Evolutionary conservation across 92 coral and sea anemone genomes (phyloP), one percentile per base, ranked within the genome.

Genomic region (Epizoanthus rinbou): DNA sequence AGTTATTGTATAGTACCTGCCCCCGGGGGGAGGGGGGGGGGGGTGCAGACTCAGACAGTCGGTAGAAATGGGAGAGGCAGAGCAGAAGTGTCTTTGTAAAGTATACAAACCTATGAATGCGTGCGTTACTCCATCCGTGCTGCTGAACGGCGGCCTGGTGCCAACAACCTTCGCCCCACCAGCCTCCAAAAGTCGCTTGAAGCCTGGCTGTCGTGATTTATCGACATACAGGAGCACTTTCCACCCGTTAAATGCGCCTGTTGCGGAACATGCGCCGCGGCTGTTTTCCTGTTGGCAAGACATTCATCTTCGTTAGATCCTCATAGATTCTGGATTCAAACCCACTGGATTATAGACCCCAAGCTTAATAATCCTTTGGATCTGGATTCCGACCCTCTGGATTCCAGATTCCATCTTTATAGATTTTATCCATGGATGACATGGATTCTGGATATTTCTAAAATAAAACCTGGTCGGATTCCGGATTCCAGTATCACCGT

Each of bases 171-270:
- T 85, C n/a, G 96, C 98, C 41, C 98, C 99, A 1, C 98, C 99
- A 31, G 99, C 94, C 73, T 96, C 97, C 11, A 96, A 80, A 58
- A 96, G 81, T 57, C 99, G 85, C 71, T 87, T 87, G 41, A 96
- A 96, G 7, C 98, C 98, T 17, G 93, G 88, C 72, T 90, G 94
- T 18, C 92, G 87, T 56, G 86, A 85, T 83, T 90, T 88, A 80
- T 96, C 99, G 3, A 94, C 98, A 68, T 93, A 96, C 66, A 96
- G 87, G 3, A 96, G 74, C 14, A 96, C 97, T 68, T 87, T 80
- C 99, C 99, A 96, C 70, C 95, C 95, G 84, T 76, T 89, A 85
- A 96, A 96, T 15, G 98, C 99, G 39, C 98, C 98, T 53, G 31
- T 19, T n/a, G 22, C 57, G 1, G 81, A 53, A 14, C 57, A 7